Base-by-base conservation (phyloP, 2,888 invertebrate genomes). In the Andrena minutula region DNA sequence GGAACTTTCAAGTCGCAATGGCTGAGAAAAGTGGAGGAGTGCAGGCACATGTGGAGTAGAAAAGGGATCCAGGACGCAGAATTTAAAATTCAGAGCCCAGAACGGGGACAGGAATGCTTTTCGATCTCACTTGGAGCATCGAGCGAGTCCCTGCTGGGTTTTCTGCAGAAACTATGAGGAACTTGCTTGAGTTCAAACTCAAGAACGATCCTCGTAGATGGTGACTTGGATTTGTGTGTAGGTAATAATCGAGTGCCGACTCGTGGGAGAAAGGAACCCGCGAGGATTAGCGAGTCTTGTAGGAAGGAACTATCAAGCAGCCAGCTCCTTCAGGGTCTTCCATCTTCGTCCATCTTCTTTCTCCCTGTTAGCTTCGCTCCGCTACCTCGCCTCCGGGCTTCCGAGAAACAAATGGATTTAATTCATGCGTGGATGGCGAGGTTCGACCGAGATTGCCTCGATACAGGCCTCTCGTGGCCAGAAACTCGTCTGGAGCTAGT, bases 401-500 rank as follows among this genome's bases (percentile, higher is more conserved):
- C 58, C 78, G 30, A 80, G 77, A 85, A 86, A 86, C 77, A 70
- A 80, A 80, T 78, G 73, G 56, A 58, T 66, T 77, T 80, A 85
- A 86, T 86, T 80, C 75, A 73, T 80, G 77, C 83, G 65, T 64
- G 70, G 76, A 58, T 69, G 58, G 23, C 28, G 30, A 16, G 65
- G 61, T 53, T 70, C 66, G 71, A 72, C 53, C 70, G 26, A 70
- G 66, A 80, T 77, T 23, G 63, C 10, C n/a, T 32, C 56, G 63
- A 79, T 58, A 61, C 60, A 47, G 79, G 51, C 60, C 71, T 28
- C 63, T 35, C 10, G n/a, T 30, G 23, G 16, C 49, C 60, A 53
- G 64, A 94, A 94, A 93, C 93, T 93, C 92, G 94, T 47, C 66
- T 23, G 41, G 35, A 71, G 69, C 47, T 68, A 23, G 60, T 49